These are phyloP conservation scores for Allacma fusca DNA, from an alignment of 2,888 invertebrate genomes.

Conservation along the genomic window DNA sequence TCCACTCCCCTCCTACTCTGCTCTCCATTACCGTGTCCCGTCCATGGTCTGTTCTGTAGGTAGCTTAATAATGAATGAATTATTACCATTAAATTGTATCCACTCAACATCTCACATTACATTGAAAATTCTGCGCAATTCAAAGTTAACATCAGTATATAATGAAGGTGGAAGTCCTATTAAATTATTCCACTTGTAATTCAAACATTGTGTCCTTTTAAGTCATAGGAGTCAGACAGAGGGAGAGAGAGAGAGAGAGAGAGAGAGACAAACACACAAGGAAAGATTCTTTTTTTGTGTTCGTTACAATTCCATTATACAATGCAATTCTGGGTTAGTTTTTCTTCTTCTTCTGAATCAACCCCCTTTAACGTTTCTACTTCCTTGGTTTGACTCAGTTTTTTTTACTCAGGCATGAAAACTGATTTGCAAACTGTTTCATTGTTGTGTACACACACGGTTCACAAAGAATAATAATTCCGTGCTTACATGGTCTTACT, in stretches of 20 bases:
- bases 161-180: slow-evolving; percentile 28
- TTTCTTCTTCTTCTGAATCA: neutral
- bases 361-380: neutral
- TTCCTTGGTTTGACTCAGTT: slow-evolving; percentile 18
- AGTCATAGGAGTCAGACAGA: neutral
- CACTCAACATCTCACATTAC: slow-evolving; percentile 40
- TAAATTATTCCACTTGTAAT: slow-evolving; percentile 22
- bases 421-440: slow-evolving; percentile 22
- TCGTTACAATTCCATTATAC: slow-evolving; percentile 23
- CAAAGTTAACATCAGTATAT: slow-evolving; percentile 14
- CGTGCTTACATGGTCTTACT: slow-evolving; percentile 1
- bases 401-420: slow-evolving; percentile 30
- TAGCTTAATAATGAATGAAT: slow-evolving; percentile 40
- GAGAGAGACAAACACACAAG: neutral
- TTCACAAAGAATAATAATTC: neutral
- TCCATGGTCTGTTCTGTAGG: neutral
- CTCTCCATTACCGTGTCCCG: neutral
- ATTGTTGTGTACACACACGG: slow-evolving; percentile 20
- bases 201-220: slow-evolving; percentile 22
- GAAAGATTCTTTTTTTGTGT: slow-evolving; percentile 10
- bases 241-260: neutral
- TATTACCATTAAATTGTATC: slow-evolving; percentile 39
- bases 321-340: slow-evolving; percentile 31
- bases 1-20: slow-evolving; percentile 11
- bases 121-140: slow-evolving; percentile 20